Conservation (phyloP, 2,888 invertebrate species). For the Sphaerophoria taeniata region DNA sequence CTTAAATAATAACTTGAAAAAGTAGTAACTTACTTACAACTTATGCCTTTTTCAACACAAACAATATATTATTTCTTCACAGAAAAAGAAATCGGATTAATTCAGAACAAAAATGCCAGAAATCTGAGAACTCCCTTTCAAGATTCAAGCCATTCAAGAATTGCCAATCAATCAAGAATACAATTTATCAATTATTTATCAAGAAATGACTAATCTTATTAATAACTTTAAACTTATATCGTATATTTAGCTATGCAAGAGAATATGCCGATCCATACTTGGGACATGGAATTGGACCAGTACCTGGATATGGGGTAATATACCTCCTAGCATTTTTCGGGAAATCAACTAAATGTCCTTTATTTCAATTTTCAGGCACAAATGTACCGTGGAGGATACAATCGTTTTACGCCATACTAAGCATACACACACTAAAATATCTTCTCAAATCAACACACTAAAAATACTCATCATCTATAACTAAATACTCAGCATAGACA, state of each 20-base stretch:
- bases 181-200: neutral
- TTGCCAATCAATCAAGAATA: slow-evolving; percentile 57
- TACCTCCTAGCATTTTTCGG: neutral
- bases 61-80: slow-evolving; percentile 41
- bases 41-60: neutral
- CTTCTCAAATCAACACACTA: slow-evolving; percentile 50
- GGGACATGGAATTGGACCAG: slow-evolving; percentile 97
- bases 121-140: slow-evolving; percentile 39
- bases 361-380: slow-evolving; percentile 88
- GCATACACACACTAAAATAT: slow-evolving; percentile 74
- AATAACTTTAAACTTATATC: slow-evolving; percentile 8
- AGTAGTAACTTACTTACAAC: no score
- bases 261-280: slow-evolving; percentile 97
- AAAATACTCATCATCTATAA: slow-evolving; percentile 75
- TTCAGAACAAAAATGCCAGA: slow-evolving; percentile 42
- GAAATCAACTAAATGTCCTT: slow-evolving; percentile 28
- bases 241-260: slow-evolving; percentile 88
- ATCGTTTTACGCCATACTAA: slow-evolving; percentile 97
- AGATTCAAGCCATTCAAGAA: slow-evolving; percentile 47
- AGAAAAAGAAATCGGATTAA: slow-evolving; percentile 56
- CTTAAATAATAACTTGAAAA: no score
- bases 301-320: slow-evolving; percentile 98
- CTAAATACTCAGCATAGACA: slow-evolving; percentile 75
- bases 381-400: slow-evolving; percentile 96
- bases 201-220: neutral